Evolutionary conservation across 2,797 vertebrate species (phyloP), one percentile per base, ranked within the genome.

Genomic region (Sebastes alutus): DNA sequence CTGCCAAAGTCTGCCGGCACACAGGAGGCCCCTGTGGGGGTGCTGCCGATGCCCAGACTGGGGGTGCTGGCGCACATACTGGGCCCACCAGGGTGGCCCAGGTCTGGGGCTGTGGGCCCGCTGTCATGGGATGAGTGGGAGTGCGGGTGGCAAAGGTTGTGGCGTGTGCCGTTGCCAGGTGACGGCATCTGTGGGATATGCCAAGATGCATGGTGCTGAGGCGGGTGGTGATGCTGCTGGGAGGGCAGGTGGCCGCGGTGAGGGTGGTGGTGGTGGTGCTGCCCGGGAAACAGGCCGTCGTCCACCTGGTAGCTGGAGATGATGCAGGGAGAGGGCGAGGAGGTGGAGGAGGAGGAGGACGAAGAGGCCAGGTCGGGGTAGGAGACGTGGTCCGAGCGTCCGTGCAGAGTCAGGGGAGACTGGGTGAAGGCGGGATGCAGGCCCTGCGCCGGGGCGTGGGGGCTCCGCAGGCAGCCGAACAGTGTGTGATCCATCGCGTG

Each of bases 401-500:
- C 97, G 76, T 99, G 98, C 77, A 99, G 96, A 63, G 97, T 95
- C 70, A 99, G 95, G 11, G 98, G 96, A n/a, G 98, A 98, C 95
- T 97, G 97, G 80, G 97, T 95, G 92, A 99, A 99, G 80, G 96
- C 95, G 4, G 97, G 97, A 92, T 99, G 98, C 94, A 99, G 96
- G 94, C 97, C 96, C 95, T 98, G 98, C 0, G 97, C 96, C 0
- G 97, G 93, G 92, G 96, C 96, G 80, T 99, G 98, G 64, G 98
- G 97, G 96, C 97, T 98, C 95, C 98, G 97, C 94, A 99, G 96
- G 96, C 98, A 99, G 95, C 98, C 97, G 74, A 99, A 99, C 86
- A 99, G 96, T 9, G 98, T 97, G 97, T 99, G 98, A 97, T 99
- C 98, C 98, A 99, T 99, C 59, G 93, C 95, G 95, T 93, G 94